Evolutionary conservation across 2,888 invertebrate genomes (phyloP).

Genomic region (Pandemis corylana): DNA sequence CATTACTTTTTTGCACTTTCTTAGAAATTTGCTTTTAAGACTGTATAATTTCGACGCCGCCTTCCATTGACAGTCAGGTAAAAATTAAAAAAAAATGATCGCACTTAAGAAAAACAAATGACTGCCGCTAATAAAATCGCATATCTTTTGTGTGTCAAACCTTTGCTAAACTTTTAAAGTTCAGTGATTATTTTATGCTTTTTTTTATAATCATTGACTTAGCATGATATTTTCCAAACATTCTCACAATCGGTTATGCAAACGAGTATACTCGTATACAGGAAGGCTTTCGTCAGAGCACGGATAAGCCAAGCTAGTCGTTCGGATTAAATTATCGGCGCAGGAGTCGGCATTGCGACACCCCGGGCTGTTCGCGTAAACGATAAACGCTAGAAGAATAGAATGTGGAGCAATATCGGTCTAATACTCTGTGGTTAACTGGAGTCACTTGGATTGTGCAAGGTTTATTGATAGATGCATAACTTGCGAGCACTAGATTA

Average conservation of each 20-base stretch:
- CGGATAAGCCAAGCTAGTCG: slow-evolving; percentile 32
- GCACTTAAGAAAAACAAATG: too few species aligned
- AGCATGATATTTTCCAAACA: background rate
- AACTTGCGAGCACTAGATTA: background rate
- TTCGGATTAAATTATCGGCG: slow-evolving; percentile 31
- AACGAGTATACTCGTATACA: slow-evolving; percentile 29
- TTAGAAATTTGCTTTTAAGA: background rate
- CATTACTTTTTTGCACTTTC: background rate
- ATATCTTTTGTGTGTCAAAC: too few species aligned
- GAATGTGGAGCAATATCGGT: slow-evolving; percentile 29
- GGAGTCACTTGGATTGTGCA: slow-evolving; percentile 22
- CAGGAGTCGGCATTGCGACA: slow-evolving; percentile 22
- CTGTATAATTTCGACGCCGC: background rate
- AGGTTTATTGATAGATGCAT: slow-evolving; percentile 3
- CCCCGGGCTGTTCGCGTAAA: slow-evolving; percentile 29
- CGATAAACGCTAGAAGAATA: slow-evolving; percentile 36
- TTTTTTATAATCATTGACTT: too few species aligned
- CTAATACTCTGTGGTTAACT: slow-evolving; percentile 36
- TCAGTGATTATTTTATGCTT: too few species aligned
- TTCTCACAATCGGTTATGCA: slow-evolving; percentile 20
- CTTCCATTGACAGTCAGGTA: too few species aligned
- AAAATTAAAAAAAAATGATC: too few species aligned
- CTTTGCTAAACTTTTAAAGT: too few species aligned
- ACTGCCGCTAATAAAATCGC: too few species aligned
- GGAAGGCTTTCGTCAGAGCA: slow-evolving; percentile 45